These are phyloP conservation scores for Acridotheres tristis DNA, from an alignment of 2,797 vertebrate species.

Conservation along the genomic window DNA sequence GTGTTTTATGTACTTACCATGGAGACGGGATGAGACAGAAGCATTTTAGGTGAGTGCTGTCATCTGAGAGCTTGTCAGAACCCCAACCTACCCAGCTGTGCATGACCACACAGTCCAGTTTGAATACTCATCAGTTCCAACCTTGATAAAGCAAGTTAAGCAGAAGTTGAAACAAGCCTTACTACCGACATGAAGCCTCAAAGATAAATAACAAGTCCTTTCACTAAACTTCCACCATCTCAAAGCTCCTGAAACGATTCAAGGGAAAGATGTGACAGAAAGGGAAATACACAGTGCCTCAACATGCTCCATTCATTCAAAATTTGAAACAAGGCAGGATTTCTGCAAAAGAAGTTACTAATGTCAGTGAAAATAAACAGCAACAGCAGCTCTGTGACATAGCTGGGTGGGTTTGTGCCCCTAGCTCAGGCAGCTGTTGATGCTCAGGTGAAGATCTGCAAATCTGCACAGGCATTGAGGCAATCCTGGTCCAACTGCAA, in stretches of 20 bases:
- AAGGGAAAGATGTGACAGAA: not conserved
- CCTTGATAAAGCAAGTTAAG: not conserved
- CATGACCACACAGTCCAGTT: not conserved
- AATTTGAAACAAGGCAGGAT: not conserved
- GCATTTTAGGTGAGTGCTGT: not conserved
- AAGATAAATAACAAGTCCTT: not conserved
- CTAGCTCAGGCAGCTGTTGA: not conserved
- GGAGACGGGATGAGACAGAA: not conserved
- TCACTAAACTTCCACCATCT: not conserved
- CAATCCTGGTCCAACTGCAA: not conserved
- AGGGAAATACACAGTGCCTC: not conserved
- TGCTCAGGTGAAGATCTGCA: not conserved
- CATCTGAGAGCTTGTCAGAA: not conserved
- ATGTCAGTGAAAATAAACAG: not conserved
- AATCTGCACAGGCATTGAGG: accelerated
- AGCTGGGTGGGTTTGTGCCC: not conserved
- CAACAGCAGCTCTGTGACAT: not conserved
- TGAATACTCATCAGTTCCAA: not conserved
- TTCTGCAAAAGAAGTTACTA: not conserved
- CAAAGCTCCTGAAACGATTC: not conserved
- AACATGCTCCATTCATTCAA: not conserved
- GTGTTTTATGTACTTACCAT: not conserved
- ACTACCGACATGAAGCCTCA: not conserved
- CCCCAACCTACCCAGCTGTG: not conserved
- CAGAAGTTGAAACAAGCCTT: not conserved